Evolutionary conservation across 2,888 invertebrate genomes (phyloP), one percentile per base, ranked within the genome.

Genomic region (Hoplodrina ambigua): DNA sequence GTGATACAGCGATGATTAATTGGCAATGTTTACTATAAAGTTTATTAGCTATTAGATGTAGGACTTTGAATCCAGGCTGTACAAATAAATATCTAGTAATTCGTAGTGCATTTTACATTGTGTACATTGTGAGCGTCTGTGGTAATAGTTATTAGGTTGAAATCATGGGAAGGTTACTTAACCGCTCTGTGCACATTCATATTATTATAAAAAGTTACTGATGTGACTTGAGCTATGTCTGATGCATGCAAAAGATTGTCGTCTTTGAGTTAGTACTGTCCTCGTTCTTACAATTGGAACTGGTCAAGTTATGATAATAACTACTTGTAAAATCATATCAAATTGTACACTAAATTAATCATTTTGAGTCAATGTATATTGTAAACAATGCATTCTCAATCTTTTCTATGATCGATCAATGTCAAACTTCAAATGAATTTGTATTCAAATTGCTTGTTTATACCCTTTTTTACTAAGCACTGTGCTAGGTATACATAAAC

Each of bases 81-180:
- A 95, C 93, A 95, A 94, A 94, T 91, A 89, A 90, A 89, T 91
- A 92, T 91, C 89, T 94, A 94, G 93, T 92, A 92, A 94, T 92
- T 94, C 87, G 94, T 95, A 95, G 95, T 94, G 93, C 93, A 94
- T 93, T 95, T 94, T 94, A 93, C 93, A 94, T 94, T 91, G 89
- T 94, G 93, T 88, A 90, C 89, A 92, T 92, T 91, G 90, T 92
- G 92, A 87, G 91, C 86, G 88, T 92, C 92, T 92, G 92, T 92
- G 92, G 93, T 93, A 89, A 92, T 94, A 93, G 91, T 89, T 87
- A 87, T 90, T 93, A 92, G 92, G 88, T 90, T 90, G 88, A 89
- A 89, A 88, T 89, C 87, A 88, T 88, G 86, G 88, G 84, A 88
- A 87, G 87, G 88, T 89, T 90, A 91, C 89, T 89, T 89, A 89